phyloP scores from a whole-genome alignment of 2,797 vertebrate species.

The Nannoperca obscura region DNA sequence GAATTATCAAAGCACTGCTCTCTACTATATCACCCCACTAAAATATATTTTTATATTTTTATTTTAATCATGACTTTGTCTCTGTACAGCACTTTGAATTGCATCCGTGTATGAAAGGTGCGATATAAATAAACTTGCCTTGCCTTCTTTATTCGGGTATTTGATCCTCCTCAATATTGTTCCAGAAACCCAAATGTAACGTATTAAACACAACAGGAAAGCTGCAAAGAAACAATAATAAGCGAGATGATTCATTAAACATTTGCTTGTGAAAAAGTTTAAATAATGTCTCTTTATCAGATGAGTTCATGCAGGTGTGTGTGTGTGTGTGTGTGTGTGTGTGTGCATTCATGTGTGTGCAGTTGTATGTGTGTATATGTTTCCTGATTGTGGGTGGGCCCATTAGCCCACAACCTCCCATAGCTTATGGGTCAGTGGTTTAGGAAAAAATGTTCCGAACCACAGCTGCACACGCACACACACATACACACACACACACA shows the following conservation, averaged over 20 bases:
- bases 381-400: constrained; percentile 82
- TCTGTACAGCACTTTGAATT: too few relatives aligned
- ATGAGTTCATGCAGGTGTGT: constrained; percentile 54
- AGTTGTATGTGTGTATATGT: constrained; percentile 31
- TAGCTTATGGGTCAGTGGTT: constrained; percentile 77
- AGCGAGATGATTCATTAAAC: constrained; percentile 22
- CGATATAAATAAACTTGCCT: too few relatives aligned
- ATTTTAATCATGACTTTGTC: too few relatives aligned
- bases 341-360: constrained; percentile 2
- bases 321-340: constrained; percentile 36
- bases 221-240: constrained; percentile 22
- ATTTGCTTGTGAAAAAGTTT: background rate
- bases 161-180: background rate
- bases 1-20: too few relatives aligned
- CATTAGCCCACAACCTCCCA: constrained; percentile 75
- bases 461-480: constrained; percentile 51
- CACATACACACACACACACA: constrained; percentile 30
- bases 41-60: too few relatives aligned
- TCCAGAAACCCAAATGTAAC: constrained; percentile 2
- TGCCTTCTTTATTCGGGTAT: background rate
- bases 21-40: too few relatives aligned
- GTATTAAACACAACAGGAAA: constrained; percentile 20
- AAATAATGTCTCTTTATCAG: constrained; percentile 43
- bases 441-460: constrained; percentile 75
- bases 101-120: too few relatives aligned